These are phyloP conservation scores for Myrmecophaga tridactyla DNA, from an alignment of 2,113 vertebrate genomes.

Conservation along the genomic window DNA sequence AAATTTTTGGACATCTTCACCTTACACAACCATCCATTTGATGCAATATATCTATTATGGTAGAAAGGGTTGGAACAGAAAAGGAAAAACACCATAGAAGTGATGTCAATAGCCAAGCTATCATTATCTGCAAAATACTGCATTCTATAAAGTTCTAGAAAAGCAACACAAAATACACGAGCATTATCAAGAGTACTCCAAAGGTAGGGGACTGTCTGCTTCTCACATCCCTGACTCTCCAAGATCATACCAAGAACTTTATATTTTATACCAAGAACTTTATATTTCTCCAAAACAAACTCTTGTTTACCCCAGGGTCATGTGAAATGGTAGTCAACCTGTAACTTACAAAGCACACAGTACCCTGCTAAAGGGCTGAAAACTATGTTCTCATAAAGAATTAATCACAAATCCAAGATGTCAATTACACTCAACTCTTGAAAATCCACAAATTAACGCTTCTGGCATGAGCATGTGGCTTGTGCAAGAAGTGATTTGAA, in stretches of 20 bases:
- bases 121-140: background rate
- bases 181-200: fast-evolving
- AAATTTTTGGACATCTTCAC: background rate
- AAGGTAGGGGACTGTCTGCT: background rate
- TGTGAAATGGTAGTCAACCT: fast-evolving
- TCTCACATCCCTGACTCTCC: background rate
- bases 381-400: background rate
- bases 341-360: background rate
- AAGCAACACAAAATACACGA: background rate
- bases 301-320: background rate
- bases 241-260: too few species aligned
- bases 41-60: background rate
- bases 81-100: fast-evolving
- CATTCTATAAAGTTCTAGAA: background rate
- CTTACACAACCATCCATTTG: background rate
- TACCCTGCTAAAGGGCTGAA: background rate
- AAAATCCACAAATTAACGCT: background rate
- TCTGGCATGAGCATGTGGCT: background rate
- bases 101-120: background rate
- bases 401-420: background rate
- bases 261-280: too few species aligned
- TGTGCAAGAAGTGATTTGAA: background rate
- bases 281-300: too few species aligned
- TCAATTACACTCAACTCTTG: background rate
- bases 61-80: background rate